Base-by-base conservation (phyloP, 2,888 invertebrate genomes). In the Antitype chi region DNA sequence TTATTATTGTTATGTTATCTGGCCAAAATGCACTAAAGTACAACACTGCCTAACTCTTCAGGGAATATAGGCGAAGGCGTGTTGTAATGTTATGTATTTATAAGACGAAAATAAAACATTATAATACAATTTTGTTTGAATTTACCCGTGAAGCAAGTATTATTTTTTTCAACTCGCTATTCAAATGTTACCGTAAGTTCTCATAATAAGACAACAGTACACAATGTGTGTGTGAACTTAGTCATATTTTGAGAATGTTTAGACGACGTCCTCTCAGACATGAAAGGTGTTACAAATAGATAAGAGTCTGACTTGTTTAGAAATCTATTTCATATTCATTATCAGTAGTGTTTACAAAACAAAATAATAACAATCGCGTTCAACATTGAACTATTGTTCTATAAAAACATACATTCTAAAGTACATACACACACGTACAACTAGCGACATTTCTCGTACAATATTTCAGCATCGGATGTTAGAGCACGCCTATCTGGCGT, bases 381-480 rank as follows among this genome's bases (percentile, higher is more conserved):
- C 38, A 38, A 38, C 3, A 38, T 38, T 66, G 32, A 25, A 53
- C 62, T 23, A 25, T 47, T 59, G 13, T 47, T 28, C 15, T 13
- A n/a, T 20, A 25, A 76, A 63, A 76, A 25, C 49, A n/a, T 7
- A n/a, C 15, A 43, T 72, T 63, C n/a, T 74, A 43, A 66, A 60
- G 28, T 55, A 69, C 15, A 66, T 8, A 68, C n/a, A 64, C n/a
- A 25, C n/a, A 74, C 76, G 70, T 63, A 57, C n/a, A 60, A 76
- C 53, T 67, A 62, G 60, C 47, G 38, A 76, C 49, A 62, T 77
- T 80, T 60, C 68, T 55, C 70, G 43, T 38, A 70, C 67, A 72
- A 75, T 81, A 78, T 84, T 84, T 81, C 64, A 82, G 74, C 67
- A 70, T 78, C 71, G 72, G 74, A 81, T 77, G 78, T 74, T 70